Evolutionary conservation across 2,113 vertebrate species (phyloP), one percentile per base, ranked within the genome.

Genomic region (Perognathus longimembris): DNA sequence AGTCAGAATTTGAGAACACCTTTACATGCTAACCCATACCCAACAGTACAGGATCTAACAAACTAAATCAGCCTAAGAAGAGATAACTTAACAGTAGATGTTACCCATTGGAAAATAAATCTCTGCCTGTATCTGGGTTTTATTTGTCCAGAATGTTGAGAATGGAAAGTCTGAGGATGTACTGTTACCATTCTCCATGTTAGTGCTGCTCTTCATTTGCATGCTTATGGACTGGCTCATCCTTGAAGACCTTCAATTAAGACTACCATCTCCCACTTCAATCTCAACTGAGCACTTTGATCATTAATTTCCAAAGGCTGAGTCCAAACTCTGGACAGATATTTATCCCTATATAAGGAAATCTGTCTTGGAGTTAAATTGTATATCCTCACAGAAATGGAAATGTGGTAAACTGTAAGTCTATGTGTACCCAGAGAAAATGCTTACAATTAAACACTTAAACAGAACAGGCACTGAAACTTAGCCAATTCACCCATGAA

Each of bases 381-480:
- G 50, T 54, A 76, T 76, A 89, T 85, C 36, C 30, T 8, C 50
- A 40, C 1, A 76, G 50, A 74, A 28, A 36, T 17, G 7, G 40
- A 59, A 75, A 20, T 28, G n/a, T 82, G 6, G 63, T 32, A 93
- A 77, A 82, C 88, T 15, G 30, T 34, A 3, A 59, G 6, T 7
- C 7, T 76, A 7, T 67, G 40, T 66, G 20, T 50, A 18, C 28
- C 21, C 54, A 75, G n/a, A 11, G 8, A 26, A 11, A 10, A 66
- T 40, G 34, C 26, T 77, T 75, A 83, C 9, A 80, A 57, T 90
- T 36, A 92, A 84, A 83, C 9, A 80, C 45, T 90, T 36, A 92
- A 84, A 59, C 18, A 83, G 70, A 88, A 15, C 34, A 75, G 59
- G 10, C 20, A 17, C 15, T 38, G 63, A 93, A 63, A 79, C 9